Evolutionary conservation across 2,888 invertebrate species (phyloP).

Genomic region (Dryocosmus kuriphilus): DNA sequence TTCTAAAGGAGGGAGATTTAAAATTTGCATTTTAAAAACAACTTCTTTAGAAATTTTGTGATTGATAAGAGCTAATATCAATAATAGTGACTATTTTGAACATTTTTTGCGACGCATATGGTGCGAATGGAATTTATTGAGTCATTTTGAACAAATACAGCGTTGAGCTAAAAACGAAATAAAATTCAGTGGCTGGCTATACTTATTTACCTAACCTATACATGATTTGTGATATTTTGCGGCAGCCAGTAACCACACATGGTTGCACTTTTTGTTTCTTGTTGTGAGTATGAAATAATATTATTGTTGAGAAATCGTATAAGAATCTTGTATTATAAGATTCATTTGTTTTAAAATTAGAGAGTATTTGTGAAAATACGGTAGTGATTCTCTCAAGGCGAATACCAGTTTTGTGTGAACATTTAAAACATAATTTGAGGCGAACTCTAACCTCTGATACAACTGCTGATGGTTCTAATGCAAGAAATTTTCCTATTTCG

Average conservation of each 20-base stretch:
- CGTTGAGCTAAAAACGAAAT: background rate
- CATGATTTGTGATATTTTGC: too few relatives aligned
- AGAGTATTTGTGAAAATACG: background rate
- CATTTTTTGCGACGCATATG: background rate
- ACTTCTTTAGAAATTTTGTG: background rate
- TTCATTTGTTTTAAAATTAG: background rate
- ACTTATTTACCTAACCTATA: background rate
- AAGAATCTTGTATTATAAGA: background rate
- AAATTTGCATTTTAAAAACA: background rate
- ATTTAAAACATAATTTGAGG: slow-evolving; percentile 34
- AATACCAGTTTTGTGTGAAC: slow-evolving; percentile 15
- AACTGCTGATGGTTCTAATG: background rate
- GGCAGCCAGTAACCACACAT: too few relatives aligned
- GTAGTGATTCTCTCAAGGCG: slow-evolving; percentile 14
- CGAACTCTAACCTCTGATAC: slow-evolving; percentile 23
- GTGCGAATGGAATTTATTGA: background rate
- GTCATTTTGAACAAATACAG: background rate
- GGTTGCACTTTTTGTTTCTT: background rate
- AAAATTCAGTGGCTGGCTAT: background rate
- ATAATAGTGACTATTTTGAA: background rate
- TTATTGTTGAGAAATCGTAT: background rate
- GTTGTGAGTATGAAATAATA: too few relatives aligned
- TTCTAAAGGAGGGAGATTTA: background rate
- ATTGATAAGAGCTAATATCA: background rate
- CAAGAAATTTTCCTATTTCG: background rate